Evolutionary conservation across 2,113 vertebrate species (phyloP).

Genomic region (Indri indri): DNA sequence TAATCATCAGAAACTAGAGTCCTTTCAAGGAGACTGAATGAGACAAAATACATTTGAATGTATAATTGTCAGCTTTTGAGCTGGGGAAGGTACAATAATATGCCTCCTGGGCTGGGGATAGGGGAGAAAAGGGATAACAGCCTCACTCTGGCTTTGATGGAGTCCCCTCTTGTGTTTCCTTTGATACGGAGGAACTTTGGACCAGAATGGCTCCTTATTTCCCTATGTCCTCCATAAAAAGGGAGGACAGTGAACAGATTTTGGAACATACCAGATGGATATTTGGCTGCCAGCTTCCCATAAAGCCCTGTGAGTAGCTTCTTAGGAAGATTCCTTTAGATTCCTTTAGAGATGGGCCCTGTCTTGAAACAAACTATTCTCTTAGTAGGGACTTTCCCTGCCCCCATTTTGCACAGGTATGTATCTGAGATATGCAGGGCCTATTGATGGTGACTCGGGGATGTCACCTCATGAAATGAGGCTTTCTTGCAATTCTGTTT

Average conservation of each 20-base stretch:
- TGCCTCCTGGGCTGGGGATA: neutral
- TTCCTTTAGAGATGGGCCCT: neutral
- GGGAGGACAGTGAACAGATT: neutral
- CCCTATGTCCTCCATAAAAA: neutral
- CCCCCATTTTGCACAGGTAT: neutral
- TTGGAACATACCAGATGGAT: neutral
- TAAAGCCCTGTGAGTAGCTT: neutral
- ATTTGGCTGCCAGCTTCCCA: neutral
- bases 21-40: neutral
- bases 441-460: neutral
- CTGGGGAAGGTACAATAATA: neutral
- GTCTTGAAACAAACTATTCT: neutral
- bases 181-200: neutral
- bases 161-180: neutral
- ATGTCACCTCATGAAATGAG: neutral
- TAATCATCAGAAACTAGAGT: neutral
- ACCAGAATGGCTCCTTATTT: neutral
- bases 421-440: neutral
- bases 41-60: neutral
- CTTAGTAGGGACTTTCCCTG: neutral
- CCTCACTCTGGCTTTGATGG: neutral
- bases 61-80: neutral
- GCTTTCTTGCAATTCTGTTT: neutral
- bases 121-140: neutral
- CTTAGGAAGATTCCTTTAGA: neutral